These are phyloP conservation scores for Brachionus koreanus DNA, from an alignment of 1,140 invertebrate species.

Conservation along the genomic window DNA sequence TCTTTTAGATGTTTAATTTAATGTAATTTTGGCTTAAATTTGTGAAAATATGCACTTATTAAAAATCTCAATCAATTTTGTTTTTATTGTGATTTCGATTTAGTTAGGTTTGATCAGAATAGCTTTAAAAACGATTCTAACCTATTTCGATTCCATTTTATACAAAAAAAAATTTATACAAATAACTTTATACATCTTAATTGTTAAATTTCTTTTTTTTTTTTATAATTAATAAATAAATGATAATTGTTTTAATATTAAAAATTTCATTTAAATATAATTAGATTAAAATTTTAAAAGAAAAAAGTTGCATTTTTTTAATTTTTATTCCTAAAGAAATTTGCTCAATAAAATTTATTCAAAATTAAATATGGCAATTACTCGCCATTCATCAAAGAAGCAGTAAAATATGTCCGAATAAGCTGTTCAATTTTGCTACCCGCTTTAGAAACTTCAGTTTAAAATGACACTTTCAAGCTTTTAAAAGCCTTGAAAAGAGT, in stretches of 20 bases:
- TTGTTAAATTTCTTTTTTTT: background rate
- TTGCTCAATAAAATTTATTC: too few species aligned
- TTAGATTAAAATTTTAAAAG: too few species aligned
- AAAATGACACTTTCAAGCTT: too few species aligned
- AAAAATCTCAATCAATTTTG: background rate
- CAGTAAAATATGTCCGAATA: too few species aligned
- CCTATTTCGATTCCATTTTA: conserved; percentile 12
- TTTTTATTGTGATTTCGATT: background rate
- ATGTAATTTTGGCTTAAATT: background rate
- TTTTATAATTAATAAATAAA: background rate
- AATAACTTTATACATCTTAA: conserved; percentile 4
- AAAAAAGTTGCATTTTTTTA: too few species aligned
- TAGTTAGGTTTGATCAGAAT: background rate
- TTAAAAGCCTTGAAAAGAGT: too few species aligned
- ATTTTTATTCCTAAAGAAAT: too few species aligned
- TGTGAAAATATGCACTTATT: background rate
- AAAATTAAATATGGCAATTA: too few species aligned
- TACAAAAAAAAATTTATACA: conserved; percentile 21
- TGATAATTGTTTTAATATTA: background rate
- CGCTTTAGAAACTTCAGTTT: too few species aligned
- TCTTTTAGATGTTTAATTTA: conserved; percentile 12
- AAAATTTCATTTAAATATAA: background rate
- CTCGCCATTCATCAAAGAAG: too few species aligned
- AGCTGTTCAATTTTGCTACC: too few species aligned
- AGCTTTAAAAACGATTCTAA: background rate